Evolutionary conservation across 2,113 vertebrate species (phyloP).

Genomic region (Lampris megalopsis): DNA sequence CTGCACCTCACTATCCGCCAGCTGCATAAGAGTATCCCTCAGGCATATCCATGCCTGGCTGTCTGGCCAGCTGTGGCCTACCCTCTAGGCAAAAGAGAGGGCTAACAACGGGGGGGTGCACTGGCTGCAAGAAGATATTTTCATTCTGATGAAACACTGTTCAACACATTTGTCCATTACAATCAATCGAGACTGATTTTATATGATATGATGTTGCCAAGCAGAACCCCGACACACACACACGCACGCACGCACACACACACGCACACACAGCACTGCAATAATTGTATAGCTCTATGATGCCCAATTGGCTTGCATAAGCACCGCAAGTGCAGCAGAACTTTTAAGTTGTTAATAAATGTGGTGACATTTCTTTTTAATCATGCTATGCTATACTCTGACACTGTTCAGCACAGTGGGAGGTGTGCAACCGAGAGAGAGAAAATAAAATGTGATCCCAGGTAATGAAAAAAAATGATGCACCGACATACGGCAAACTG

Average conservation of each 20-base stretch:
- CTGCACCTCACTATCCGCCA: constrained; percentile 59
- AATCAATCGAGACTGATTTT: constrained; percentile 43
- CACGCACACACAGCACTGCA: constrained; percentile 2
- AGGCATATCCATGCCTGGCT: constrained; percentile 60
- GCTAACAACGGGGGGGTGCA: constrained; percentile 21
- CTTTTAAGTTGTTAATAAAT: constrained; percentile 77
- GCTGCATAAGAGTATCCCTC: constrained; percentile 68
- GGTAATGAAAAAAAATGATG: constrained; percentile 70
- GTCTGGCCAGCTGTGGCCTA: constrained; percentile 77
- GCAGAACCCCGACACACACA: constrained; percentile 18
- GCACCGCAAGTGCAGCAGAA: constrained; percentile 44
- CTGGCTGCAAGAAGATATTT: constrained; percentile 42
- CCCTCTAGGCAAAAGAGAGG: constrained; percentile 45
- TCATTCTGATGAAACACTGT: not conserved
- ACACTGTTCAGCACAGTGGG: constrained; percentile 67
- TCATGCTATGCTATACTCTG: constrained; percentile 54
- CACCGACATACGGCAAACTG: constrained; percentile 69
- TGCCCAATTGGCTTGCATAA: constrained; percentile 53
- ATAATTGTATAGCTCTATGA: constrained; percentile 51
- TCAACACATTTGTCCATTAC: constrained; percentile 7
- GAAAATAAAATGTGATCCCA: constrained; percentile 30
- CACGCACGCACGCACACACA: constrained; percentile 1
- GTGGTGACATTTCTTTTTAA: constrained; percentile 80
- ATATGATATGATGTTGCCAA: constrained; percentile 13
- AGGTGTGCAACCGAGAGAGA: constrained; percentile 35